phyloP scores from a whole-genome alignment of 2,888 invertebrate species.

The Esperia sulphurella region DNA sequence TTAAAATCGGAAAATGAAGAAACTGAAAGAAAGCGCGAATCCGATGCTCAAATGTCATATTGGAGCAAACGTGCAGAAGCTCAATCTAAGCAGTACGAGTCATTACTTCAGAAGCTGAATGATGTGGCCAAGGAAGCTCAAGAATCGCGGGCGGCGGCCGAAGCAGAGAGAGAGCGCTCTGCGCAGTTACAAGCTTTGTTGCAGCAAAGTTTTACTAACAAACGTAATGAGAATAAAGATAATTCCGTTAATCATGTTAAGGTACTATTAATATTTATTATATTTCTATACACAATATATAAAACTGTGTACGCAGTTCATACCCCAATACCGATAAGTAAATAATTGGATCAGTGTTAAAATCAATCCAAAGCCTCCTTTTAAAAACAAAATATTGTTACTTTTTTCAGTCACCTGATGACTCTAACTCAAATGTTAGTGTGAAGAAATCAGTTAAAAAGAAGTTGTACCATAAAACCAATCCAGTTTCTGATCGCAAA shows the following conservation, averaged over 20 bases:
- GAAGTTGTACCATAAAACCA: slow-evolving; percentile 14
- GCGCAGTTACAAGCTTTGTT: slow-evolving; percentile 46
- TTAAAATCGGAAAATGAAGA: slow-evolving; percentile 39
- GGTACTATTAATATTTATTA: not conserved
- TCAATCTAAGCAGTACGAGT: slow-evolving; percentile 60
- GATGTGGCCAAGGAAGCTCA: slow-evolving; percentile 55
- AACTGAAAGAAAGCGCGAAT: slow-evolving; percentile 42
- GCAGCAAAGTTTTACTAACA: slow-evolving; percentile 34
- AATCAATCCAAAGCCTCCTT: too few relatives aligned
- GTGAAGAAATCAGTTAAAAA: slow-evolving; percentile 19
- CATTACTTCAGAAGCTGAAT: slow-evolving; percentile 55
- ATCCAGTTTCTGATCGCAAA: slow-evolving; percentile 35
- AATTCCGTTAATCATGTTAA: slow-evolving; percentile 8
- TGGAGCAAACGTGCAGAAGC: slow-evolving; percentile 57
- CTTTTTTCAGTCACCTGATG: slow-evolving; percentile 5
- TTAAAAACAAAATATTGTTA: too few relatives aligned
- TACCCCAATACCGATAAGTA: too few relatives aligned
- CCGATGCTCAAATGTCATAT: slow-evolving; percentile 49
- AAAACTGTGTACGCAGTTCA: too few relatives aligned
- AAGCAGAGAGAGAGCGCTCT: slow-evolving; percentile 48
- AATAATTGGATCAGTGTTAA: too few relatives aligned
- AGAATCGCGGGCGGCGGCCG: slow-evolving; percentile 49
- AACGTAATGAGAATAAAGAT: slow-evolving; percentile 8
- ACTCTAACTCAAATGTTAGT: slow-evolving; percentile 14
- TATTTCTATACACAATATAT: too few relatives aligned